Evolutionary conservation across 2,113 vertebrate species (phyloP), one percentile per base, ranked within the genome.

Genomic region (Aldabrachelys gigantea): DNA sequence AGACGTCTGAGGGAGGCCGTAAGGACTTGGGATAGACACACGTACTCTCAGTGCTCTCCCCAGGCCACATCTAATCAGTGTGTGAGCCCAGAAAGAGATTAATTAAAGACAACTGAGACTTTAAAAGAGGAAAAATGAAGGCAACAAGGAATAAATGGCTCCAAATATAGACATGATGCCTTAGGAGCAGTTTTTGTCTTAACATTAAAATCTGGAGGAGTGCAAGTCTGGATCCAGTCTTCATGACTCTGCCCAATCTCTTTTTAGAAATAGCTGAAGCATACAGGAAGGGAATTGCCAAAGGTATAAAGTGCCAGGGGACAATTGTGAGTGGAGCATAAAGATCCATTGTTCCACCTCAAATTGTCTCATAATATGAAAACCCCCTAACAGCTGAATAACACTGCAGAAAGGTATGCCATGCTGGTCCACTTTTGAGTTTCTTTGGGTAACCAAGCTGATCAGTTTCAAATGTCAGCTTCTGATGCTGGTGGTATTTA

Each of bases 21-120:
- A 79, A 49, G 76, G 35, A 69, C 35, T n/a, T n/a, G 62, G 62
- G 35, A n/a, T 44, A 52, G 29, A 1, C 2, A 0, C 38, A 10
- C 1, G 5, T 11, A 41, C 69, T 25, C 38, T 7, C 38, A 44
- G 24, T 25, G 19, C 38, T 25, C 0, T 0, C 8, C 12, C 62
- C 35, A 69, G 3, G 16, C 16, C 29, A 17, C 11, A 62, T 35
- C 35, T 0, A 1, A 29, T 49, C 19, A 27, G n/a, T 21, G 69
- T 25, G 57, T 0, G 31, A 10, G 41, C 13, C 27, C 79, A 80
- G 7, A 49, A 47, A 49, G 44, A 80, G 47, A 21, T 80, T 80
- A 25, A 49, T 80, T 44, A 3, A 47, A 80, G 44, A 29, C 75
- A 78, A 78, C 21, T 7, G 78, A 80, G 44, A 31, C 25, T 69